Evolutionary conservation across 2,888 invertebrate species (phyloP), one percentile per base, ranked within the genome.

Genomic region (Orchestes rusci): DNA sequence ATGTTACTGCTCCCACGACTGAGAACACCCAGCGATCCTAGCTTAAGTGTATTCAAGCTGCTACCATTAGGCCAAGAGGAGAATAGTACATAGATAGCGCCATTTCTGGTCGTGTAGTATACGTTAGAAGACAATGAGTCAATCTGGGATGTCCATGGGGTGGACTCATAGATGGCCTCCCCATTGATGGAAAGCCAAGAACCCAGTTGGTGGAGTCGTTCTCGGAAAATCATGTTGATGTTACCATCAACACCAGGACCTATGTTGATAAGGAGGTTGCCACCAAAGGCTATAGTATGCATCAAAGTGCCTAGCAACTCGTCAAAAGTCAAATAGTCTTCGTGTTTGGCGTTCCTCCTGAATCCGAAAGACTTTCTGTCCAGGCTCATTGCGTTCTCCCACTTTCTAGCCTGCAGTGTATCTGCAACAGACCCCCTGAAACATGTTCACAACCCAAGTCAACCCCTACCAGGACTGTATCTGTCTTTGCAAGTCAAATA

Each of bases 301-400:
- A 80, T 79, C 12, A 91, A 66, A 61, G 82, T 77, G 54, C 71
- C 69, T 0, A 91, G 70, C 2, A 95, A 67, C 48, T 88, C 80
- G 27, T 77, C 64, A 2, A 75, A 71, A 2, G 77, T 79, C 51
- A 85, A 65, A 54, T 82, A 81, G 56, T 89, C 82, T 5, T 69
- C 60, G 0, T 88, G 56, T 2, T 69, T 66, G 15, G 86, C 80
- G 59, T 86, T 79, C 52, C 84, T 75, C 28, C 88, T 70, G 62
- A 78, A 89, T 0, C 92, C 92, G 91, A 91, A 94, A 0, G 93
- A 90, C 15, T 71, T 60, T 53, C 74, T 77, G 61, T 96, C 95
- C 32, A 96, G 71, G 0, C 94, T 92, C 75, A 95, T 84, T 16
- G 86, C 86, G 66, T 94, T 94, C 68, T 96, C 95, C 92, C 93